These are phyloP conservation scores for Esperia sulphurella DNA, from an alignment of 2,888 invertebrate genomes.

Conservation along the genomic window DNA sequence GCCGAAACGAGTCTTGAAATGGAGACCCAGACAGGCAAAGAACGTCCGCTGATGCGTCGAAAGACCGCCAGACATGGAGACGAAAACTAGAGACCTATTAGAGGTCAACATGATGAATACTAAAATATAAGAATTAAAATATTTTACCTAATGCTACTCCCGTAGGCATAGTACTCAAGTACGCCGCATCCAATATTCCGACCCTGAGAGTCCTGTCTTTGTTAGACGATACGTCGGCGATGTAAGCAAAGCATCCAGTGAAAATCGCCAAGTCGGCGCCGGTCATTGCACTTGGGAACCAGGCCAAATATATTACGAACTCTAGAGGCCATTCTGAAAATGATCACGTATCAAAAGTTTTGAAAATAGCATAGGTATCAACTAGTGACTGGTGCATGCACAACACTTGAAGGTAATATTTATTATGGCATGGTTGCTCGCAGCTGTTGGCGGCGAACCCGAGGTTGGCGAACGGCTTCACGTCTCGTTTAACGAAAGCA, in stretches of 20 bases:
- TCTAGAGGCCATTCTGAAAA: constrained; percentile 83
- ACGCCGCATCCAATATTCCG: constrained; percentile 89
- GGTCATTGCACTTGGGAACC: constrained; percentile 86
- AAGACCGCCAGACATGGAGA: no score
- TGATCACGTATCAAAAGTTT: not conserved
- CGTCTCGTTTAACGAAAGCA: no score
- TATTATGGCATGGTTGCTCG: no score
- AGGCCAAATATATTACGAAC: constrained; percentile 86
- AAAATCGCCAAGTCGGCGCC: constrained; percentile 91
- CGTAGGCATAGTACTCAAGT: constrained; percentile 89
- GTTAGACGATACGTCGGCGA: constrained; percentile 86
- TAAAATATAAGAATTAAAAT: no score
- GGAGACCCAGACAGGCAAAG: no score
- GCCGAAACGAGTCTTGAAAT: no score
- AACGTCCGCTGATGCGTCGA: no score
- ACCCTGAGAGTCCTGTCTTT: constrained; percentile 87
- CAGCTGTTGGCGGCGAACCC: no score
- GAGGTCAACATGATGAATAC: no score
- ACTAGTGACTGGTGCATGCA: not conserved
- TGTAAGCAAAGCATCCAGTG: constrained; percentile 87
- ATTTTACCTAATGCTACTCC: constrained; percentile 89
- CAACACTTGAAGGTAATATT: no score
- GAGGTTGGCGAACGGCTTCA: no score
- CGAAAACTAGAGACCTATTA: no score
- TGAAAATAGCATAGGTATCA: not conserved